These are phyloP conservation scores for Linurgus olivaceus DNA, from an alignment of 2,797 vertebrate species.

Conservation along the genomic window DNA sequence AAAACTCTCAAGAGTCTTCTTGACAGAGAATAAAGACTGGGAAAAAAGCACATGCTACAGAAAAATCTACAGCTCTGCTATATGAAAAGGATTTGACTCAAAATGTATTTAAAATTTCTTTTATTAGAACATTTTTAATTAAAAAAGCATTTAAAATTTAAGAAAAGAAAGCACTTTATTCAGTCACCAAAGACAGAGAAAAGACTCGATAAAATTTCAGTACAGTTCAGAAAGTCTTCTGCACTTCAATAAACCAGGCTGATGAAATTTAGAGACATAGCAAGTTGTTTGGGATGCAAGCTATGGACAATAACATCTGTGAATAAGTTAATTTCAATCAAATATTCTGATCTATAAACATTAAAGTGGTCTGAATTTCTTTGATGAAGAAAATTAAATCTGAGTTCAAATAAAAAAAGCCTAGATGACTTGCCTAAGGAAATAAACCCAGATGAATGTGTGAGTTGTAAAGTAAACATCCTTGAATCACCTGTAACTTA, in stretches of 20 bases:
- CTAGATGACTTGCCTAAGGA: neutral
- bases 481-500: neutral
- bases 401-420: neutral
- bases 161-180: neutral
- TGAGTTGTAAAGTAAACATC: neutral
- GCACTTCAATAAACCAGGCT: neutral
- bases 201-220: neutral
- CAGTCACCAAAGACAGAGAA: neutral
- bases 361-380: neutral
- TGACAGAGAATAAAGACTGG: neutral
- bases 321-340: neutral
- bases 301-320: neutral
- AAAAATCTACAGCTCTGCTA: neutral
- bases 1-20: neutral
- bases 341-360: neutral
- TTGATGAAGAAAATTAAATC: neutral
- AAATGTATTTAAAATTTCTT: neutral
- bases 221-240: neutral
- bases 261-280: neutral
- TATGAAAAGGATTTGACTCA: neutral
- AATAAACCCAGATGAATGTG: neutral
- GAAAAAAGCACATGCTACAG: neutral
- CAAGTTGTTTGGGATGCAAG: neutral
- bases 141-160: neutral
- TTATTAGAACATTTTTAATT: neutral